These are phyloP conservation scores for Erebia ligea DNA, from an alignment of 2,888 invertebrate species.

Conservation along the genomic window DNA sequence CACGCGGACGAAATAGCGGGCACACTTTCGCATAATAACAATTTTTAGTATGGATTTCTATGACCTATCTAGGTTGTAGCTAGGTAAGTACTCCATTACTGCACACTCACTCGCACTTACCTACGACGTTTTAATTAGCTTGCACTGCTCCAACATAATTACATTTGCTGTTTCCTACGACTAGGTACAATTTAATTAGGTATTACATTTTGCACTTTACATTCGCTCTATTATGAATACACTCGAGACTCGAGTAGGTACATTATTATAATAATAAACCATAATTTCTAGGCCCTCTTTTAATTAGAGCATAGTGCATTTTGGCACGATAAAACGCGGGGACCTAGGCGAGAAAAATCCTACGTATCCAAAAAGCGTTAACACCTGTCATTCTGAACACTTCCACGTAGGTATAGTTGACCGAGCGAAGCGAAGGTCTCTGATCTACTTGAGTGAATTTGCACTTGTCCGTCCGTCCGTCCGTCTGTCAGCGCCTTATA, in stretches of 20 bases:
- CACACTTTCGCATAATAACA: no score
- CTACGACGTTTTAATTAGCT: constrained; percentile 7
- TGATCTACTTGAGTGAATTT: no score
- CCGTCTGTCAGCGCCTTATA: no score
- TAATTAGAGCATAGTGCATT: no score
- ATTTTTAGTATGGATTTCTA: no score
- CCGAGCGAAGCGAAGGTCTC: no score
- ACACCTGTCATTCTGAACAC: background rate
- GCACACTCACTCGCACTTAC: background rate
- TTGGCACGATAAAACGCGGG: no score
- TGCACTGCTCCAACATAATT: constrained; percentile 4
- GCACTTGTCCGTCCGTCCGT: no score
- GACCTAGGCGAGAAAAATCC: no score
- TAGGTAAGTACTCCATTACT: background rate
- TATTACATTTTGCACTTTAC: background rate
- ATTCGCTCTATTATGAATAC: background rate
- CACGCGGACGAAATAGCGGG: no score
- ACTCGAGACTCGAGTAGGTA: background rate
- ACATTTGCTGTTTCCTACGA: constrained; percentile 4
- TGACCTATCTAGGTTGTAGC: no score
- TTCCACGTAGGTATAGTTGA: no score
- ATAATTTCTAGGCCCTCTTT: background rate
- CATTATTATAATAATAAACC: background rate
- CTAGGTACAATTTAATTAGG: constrained; percentile 2
- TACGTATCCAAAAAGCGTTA: background rate